Evolutionary conservation across 2,797 vertebrate species (phyloP), one percentile per base, ranked within the genome.

Genomic region (Gymnoscopelus braueri): DNA sequence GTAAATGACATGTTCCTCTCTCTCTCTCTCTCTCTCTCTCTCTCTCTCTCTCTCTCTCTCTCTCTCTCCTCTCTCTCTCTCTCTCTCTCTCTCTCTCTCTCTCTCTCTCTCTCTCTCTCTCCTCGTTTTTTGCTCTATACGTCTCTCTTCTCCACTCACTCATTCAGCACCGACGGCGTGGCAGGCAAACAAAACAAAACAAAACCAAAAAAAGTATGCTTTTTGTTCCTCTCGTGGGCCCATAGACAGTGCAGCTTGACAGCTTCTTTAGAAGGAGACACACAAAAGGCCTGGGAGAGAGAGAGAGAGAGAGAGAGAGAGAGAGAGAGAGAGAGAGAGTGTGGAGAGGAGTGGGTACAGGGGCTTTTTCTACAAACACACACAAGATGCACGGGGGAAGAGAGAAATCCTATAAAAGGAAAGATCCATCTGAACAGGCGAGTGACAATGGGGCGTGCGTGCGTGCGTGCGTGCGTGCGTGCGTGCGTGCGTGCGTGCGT

Each of bases 1-100:
- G 95, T 98, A 98, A 99, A 98, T 98, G 97, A 98, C 96, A 97
- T 95, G 96, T 96, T 96, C 95, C 95, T 95, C 79, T 11, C 56
- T 11, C 44, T 63, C 67, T 64, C n/a, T 29, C 13, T 10, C 50
- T 29, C 32, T 29, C 50, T 7, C 50, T 54, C 58, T 39, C 83
- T 84, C 82, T 83, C 94, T 94, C 93, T 94, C 94, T 94, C 91
- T 94, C 78, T 63, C 62, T 50, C 75, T 74, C 60, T n/a, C n/a
- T n/a, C n/a, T n/a, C n/a, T n/a, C n/a, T 96, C 95, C 62, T 26
- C 58, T 47, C 66, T 53, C 49, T 53, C 83, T 83, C 82, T 80
- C 93, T 94, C 93, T 29, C 95, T 95, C 79, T 11, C 50, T 54
- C 58, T 39, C 83, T 84, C 80, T 83, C 94, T 94, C 93, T 94